Evolutionary conservation across 2,797 vertebrate genomes (phyloP).

Genomic region (Coluber constrictor): DNA sequence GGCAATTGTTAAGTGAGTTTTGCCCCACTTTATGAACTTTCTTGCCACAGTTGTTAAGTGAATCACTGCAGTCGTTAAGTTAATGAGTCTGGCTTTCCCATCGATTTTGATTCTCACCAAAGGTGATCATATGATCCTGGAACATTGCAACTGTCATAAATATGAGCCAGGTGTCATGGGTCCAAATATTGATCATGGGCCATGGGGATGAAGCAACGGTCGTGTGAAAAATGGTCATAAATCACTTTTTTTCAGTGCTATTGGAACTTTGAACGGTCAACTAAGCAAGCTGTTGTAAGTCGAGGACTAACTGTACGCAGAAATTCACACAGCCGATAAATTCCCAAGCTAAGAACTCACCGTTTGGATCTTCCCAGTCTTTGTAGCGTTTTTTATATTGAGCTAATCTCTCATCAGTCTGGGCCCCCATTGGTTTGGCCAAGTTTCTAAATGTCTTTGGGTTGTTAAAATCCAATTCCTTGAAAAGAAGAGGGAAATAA

Average conservation of each 20-base stretch:
- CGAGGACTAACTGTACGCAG: not conserved
- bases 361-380: conserved; percentile 98
- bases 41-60: not conserved
- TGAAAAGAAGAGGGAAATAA: conserved; percentile 46
- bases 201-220: not conserved
- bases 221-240: no score
- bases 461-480: conserved; percentile 94
- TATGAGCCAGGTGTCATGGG: not conserved
- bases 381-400: conserved; percentile 98
- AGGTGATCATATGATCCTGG: not conserved
- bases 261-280: not conserved
- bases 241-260: not conserved
- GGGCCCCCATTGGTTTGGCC: conserved; percentile 96
- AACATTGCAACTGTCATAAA: not conserved
- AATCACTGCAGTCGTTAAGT: not conserved
- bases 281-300: not conserved
- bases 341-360: conserved; percentile 63
- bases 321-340: not conserved
- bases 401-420: conserved; percentile 92
- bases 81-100: not conserved
- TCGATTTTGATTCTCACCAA: not conserved
- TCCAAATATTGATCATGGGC: not conserved
- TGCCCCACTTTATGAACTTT: no score
- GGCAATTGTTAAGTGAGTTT: not conserved
- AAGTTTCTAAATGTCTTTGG: conserved; percentile 96